phyloP scores from a whole-genome alignment of 23 tunicate genomes.

The Styela plicata region DNA sequence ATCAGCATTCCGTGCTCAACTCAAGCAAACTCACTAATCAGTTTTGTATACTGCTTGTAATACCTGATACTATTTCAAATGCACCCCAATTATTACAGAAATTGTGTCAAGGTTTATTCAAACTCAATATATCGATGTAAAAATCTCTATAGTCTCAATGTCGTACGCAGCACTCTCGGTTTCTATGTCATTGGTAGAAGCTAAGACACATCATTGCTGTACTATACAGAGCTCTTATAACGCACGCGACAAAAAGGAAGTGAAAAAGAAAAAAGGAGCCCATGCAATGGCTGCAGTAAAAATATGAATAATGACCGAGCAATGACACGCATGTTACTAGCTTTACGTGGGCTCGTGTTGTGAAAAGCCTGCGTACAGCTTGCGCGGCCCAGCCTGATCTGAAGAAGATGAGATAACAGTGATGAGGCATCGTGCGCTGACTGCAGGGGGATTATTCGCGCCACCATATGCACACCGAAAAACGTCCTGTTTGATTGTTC shows the following conservation, averaged over 20 bases:
- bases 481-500: background rate
- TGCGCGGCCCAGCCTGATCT: background rate
- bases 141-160: too few species aligned
- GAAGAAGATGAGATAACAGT: too few species aligned
- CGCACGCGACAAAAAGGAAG: background rate
- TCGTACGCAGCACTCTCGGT: background rate
- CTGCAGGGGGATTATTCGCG: background rate
- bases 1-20: too few species aligned
- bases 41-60: too few species aligned
- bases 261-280: background rate
- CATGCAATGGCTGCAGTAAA: background rate
- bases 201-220: background rate
- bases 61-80: too few species aligned
- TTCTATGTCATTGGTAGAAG: background rate
- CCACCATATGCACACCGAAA: background rate
- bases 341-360: background rate
- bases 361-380: background rate
- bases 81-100: too few species aligned
- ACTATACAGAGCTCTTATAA: background rate
- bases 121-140: too few species aligned
- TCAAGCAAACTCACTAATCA: too few species aligned
- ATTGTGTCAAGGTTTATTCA: too few species aligned
- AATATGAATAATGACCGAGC: background rate
- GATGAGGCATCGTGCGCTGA: background rate
- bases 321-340: background rate